Evolutionary conservation across 2,797 vertebrate species (phyloP).

Genomic region (Enteromius trimaculatus): DNA sequence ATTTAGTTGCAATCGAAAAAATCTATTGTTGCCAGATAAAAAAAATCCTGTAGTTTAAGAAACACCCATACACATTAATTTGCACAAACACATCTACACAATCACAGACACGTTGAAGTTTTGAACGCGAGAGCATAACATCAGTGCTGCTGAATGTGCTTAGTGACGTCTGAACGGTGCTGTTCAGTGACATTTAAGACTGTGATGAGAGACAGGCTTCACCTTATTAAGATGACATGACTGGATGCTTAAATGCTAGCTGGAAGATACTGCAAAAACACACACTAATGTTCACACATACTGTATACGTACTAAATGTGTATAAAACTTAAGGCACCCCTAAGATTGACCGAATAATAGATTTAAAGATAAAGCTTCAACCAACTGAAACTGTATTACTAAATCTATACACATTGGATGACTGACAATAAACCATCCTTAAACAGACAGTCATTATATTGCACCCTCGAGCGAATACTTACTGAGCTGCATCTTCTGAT

Average conservation of each 20-base stretch:
- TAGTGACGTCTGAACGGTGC: slow-evolving; percentile 35
- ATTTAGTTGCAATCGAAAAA: background rate
- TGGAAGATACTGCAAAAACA: slow-evolving; percentile 70
- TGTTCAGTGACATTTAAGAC: slow-evolving; percentile 37
- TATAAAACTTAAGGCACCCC: background rate
- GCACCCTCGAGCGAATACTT: slow-evolving; percentile 40
- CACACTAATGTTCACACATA: slow-evolving; percentile 58
- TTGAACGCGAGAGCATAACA: slow-evolving; percentile 30
- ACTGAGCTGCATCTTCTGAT: slow-evolving; percentile 57
- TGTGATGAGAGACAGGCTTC: slow-evolving; percentile 50
- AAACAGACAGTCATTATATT: slow-evolving; percentile 29
- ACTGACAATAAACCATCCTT: slow-evolving; percentile 22
- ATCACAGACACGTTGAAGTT: slow-evolving; percentile 12
- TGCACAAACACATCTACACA: slow-evolving; percentile 14
- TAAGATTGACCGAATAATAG: background rate
- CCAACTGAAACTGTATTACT: background rate
- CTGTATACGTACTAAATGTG: background rate
- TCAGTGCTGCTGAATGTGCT: slow-evolving; percentile 41
- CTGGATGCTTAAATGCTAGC: slow-evolving; percentile 55
- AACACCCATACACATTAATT: slow-evolving; percentile 18
- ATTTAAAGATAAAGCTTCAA: background rate
- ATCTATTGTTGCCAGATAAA: background rate
- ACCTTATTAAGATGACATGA: slow-evolving; percentile 55
- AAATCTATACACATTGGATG: slow-evolving; percentile 17
- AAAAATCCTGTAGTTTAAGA: slow-evolving; percentile 38